Evolutionary conservation across 2,113 vertebrate genomes (phyloP), one percentile per base, ranked within the genome.

Genomic region (Acinonyx jubatus): DNA sequence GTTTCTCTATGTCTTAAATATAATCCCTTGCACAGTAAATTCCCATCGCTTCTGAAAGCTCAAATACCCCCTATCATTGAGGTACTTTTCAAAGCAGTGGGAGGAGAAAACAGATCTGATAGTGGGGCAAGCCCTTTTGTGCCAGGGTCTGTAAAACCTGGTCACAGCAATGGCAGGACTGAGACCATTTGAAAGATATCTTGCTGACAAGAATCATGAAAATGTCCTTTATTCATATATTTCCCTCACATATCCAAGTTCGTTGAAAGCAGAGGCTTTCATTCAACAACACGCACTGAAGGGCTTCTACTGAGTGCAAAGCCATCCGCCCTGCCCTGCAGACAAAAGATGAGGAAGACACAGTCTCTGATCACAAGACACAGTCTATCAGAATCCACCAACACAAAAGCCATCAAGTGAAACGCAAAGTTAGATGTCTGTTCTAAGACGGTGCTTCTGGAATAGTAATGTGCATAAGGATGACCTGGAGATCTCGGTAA

Each of bases 21-120:
- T 29, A 89, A 76, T 50, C 48, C 31, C 21, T 31, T 52, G 16
- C 45, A 69, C 1, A 57, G 31, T 31, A 29, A 96, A 63, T 76
- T 91, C 15, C 50, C 33, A 50, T 84, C 25, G 52, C 10, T 57
- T 55, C 63, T 4, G 25, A 96, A 50, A 83, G 50, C n/a, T 95
- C 41, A 45, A 79, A 84, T 78, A 31, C 13, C 12, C 23, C 52
- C 71, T 1, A 29, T 69, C 38, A 55, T 1, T 23, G 10, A 29
- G 19, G 38, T 48, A 87, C 18, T 85, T 80, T 65, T 91, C 89
- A 92, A 94, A 71, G 31, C 78, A 89, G 29, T 76, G 50, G 91
- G 78, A 91, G 81, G 18, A 88, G 48, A 71, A 97, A 94, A 76
- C 7, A 85, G 66, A 86, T 66, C 50, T 88, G 79, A 89, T 84